phyloP scores from a whole-genome alignment of 92 coral and sea anemone species.

The Epizoanthus stellaris region DNA sequence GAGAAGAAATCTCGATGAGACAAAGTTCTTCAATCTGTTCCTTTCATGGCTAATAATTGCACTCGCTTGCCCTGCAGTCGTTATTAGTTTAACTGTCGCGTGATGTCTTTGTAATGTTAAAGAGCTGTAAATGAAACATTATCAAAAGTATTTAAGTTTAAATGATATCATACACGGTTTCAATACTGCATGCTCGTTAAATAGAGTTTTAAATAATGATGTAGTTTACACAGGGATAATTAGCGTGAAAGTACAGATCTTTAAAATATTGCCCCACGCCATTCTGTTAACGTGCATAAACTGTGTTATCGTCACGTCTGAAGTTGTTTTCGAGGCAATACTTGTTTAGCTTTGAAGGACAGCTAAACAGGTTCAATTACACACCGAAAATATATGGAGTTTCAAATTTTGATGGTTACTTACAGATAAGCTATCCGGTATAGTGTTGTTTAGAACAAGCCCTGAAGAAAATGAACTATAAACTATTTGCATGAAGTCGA shows the following conservation, averaged over 20 bases:
- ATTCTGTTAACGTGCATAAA: neutral
- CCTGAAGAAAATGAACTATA: too few species aligned
- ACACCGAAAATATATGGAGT: too few species aligned
- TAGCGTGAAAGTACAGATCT: neutral
- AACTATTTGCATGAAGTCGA: too few species aligned
- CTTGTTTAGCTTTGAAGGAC: too few species aligned
- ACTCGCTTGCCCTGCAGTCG: neutral
- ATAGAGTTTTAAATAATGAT: constrained; percentile 1
- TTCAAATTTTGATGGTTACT: too few species aligned
- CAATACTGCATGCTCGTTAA: neutral
- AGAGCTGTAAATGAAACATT: too few species aligned
- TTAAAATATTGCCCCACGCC: neutral
- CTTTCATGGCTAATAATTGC: neutral
- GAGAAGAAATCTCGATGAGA: constrained; percentile 8
- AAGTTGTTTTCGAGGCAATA: too few species aligned
- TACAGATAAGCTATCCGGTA: too few species aligned
- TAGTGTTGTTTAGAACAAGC: too few species aligned
- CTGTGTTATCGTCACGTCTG: neutral
- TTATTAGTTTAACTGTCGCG: neutral
- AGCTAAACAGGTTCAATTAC: too few species aligned
- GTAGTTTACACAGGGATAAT: neutral
- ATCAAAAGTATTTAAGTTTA: neutral
- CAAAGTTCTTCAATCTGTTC: constrained; percentile 16
- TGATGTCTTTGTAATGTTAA: neutral
- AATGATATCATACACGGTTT: neutral